Base-by-base conservation (phyloP, 2,113 vertebrate genomes). In the Suncus etruscus region DNA sequence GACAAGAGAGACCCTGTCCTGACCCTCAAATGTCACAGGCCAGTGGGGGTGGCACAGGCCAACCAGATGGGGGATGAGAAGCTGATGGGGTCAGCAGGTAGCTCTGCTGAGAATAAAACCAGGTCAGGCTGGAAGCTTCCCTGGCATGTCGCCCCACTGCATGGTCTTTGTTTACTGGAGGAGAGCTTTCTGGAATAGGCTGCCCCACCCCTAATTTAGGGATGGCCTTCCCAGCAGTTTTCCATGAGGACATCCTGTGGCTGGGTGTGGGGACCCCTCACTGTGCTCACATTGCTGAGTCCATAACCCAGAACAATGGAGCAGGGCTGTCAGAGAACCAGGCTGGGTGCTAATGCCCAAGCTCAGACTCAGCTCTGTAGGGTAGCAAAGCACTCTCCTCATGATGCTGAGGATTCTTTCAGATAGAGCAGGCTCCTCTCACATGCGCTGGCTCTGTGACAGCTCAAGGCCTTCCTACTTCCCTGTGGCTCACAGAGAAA, bases 291-390 rank as follows among this genome's bases (percentile, higher is more conserved):
- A 27, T 82, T 92, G 94, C 95, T 96, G 96, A 95, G 92, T 86
- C 90, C 92, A 94, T 90, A 95, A 93, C 76, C 92, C 54, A 18
- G n/a, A 92, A 96, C 95, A 95, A 96, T 94, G 83, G 93, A 73
- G 86, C 73, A 66, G 78, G 80, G 83, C 74, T 66, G 68, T 24
- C 31, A 16, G 47, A 68, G 77, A 15, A 32, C n/a, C n/a, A 5
- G 4, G 12, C 1, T 29, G 65, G 65, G 65, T 61, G 58, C 58
- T 22, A 20, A 61, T 16, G 54, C 16, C 58, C 58, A 77, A 20
- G 51, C 31, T 91, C 6, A 6, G 20, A 22, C 10, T 24, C 39
- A 86, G 51, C 72, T 79, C 69, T 61, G 29, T 11, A 16, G 11
- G 50, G 48, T 0, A 9, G 66, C 1, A 24, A n/a, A 12, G 47